Conservation (phyloP, 2,888 invertebrate species). For the Didymodactylos carnosus region DNA sequence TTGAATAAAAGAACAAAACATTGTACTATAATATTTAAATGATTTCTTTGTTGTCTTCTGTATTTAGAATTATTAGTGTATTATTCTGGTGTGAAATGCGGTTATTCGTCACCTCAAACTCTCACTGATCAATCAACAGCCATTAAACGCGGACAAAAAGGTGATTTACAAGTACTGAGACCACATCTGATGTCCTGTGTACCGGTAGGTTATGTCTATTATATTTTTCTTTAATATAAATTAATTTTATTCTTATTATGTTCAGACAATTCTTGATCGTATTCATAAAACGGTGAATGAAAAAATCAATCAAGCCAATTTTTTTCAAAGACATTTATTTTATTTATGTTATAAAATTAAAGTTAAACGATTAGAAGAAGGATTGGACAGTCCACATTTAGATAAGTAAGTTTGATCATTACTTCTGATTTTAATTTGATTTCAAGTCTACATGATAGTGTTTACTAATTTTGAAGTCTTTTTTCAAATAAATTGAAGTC, state of each 20-base stretch:
- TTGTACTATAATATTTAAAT: background rate
- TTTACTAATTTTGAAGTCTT: too few relatives aligned
- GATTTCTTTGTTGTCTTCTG: constrained; percentile 22
- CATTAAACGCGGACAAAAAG: constrained; percentile 77
- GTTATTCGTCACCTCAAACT: constrained; percentile 84
- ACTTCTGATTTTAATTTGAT: background rate
- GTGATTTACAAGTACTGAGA: constrained; percentile 68
- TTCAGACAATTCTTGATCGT: constrained; percentile 74
- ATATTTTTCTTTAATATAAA: background rate
- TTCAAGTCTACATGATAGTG: too few relatives aligned
- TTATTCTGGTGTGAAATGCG: constrained; percentile 67
- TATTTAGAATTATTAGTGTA: constrained; percentile 47
- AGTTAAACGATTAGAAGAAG: constrained; percentile 42
- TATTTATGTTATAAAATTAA: constrained; percentile 32
- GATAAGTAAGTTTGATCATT: background rate
- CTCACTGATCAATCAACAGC: constrained; percentile 54
- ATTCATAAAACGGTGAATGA: constrained; percentile 91
- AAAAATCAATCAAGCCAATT: constrained; percentile 47
- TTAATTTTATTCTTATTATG: background rate
- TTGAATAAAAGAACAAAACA: too few relatives aligned
- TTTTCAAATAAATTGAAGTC: too few relatives aligned
- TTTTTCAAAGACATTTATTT: background rate
- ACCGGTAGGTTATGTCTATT: constrained; percentile 45
- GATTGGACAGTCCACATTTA: background rate
- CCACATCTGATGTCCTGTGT: constrained; percentile 91